Conservation (phyloP, 2,888 invertebrate species). For the Xestoiulus laeticollis region DNA sequence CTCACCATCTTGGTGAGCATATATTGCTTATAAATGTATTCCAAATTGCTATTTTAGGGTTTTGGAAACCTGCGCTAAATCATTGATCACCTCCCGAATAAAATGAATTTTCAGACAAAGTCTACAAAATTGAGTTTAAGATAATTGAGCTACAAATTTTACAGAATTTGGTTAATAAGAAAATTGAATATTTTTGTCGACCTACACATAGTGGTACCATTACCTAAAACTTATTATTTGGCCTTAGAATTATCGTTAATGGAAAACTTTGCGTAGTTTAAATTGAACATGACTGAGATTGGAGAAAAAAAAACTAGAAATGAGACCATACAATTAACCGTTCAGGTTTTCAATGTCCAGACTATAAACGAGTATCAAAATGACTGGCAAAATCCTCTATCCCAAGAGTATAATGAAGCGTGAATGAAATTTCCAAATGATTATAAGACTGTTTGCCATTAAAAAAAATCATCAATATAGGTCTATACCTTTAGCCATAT, state of each 20-base stretch:
- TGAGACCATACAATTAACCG: not conserved
- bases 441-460: not conserved
- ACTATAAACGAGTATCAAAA: not conserved
- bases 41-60: not conserved
- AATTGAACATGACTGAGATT: not conserved
- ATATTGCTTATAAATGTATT: too few relatives aligned
- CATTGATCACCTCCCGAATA: not conserved
- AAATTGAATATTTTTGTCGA: not conserved
- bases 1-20: too few relatives aligned
- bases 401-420: not conserved
- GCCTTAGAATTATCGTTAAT: slow-evolving; percentile 9
- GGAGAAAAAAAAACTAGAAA: too few relatives aligned
- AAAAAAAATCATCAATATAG: slow-evolving; percentile 9
- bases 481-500: not conserved
- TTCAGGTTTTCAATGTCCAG: not conserved
- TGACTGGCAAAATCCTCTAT: not conserved
- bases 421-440: slow-evolving; percentile 9
- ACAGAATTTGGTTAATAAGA: not conserved
- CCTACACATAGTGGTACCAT: not conserved
- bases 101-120: not conserved
- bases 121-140: not conserved
- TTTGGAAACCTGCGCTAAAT: not conserved
- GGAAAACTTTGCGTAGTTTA: not conserved
- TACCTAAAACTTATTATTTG: not conserved
- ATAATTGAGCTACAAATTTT: not conserved